Evolutionary conservation across 2,113 vertebrate genomes (phyloP).

Genomic region (Lipotes vexillifer): DNA sequence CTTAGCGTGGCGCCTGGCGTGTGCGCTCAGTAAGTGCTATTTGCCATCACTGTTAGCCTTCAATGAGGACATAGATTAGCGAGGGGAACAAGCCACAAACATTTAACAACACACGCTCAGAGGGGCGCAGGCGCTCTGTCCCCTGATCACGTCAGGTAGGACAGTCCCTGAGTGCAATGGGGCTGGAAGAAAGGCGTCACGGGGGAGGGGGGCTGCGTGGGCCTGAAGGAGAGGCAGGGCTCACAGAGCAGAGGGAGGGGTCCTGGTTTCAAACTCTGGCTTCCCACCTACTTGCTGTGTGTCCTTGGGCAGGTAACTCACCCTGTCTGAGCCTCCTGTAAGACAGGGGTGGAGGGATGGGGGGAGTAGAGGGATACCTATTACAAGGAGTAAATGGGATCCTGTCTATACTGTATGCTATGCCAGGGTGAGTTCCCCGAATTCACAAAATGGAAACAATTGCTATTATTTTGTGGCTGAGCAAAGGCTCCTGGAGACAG

Average conservation of each 20-base stretch:
- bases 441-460: neutral
- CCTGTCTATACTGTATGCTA: neutral
- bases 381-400: neutral
- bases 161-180: neutral
- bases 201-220: neutral
- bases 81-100: neutral
- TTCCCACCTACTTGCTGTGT: neutral
- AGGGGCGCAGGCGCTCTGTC: rapidly evolving
- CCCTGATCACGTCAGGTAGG: rapidly evolving
- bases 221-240: neutral
- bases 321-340: neutral
- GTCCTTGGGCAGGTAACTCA: neutral
- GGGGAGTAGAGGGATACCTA: no score
- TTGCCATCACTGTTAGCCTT: neutral
- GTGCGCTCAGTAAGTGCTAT: neutral
- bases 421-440: neutral
- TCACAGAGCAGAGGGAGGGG: neutral
- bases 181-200: neutral
- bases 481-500: neutral
- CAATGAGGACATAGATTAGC: rapidly evolving
- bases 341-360: no score
- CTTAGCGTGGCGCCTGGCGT: neutral
- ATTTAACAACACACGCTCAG: neutral
- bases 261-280: neutral
- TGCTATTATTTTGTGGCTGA: neutral